Evolutionary conservation across 1,140 invertebrate species (phyloP), one percentile per base, ranked within the genome.

Genomic region (Penaeus vannamei): DNA sequence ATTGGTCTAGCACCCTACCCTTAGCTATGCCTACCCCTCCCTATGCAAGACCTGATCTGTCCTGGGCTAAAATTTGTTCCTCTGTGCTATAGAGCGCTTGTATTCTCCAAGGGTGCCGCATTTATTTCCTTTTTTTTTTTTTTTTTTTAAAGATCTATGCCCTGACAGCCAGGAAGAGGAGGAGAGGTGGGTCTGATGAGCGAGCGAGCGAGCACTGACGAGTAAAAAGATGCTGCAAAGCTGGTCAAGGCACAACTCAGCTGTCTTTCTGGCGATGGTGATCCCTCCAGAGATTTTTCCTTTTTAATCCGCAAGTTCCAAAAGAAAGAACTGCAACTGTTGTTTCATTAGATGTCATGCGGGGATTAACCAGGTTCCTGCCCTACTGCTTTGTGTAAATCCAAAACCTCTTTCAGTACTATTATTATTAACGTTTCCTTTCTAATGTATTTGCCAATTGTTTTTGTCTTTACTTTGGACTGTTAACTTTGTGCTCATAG

Each of bases 171-270:
- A 89, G 87, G 87, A 84, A 77, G 72, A 84, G 82, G 76, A 89
- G 87, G 87, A 89, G 87, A 89, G 86, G 87, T 89, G 82, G 87
- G 87, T 89, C 46, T 89, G 82, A 76, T 84, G 82, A 89, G 82
- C 72, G 87, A 89, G 72, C 72, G 72, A 76, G 83, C 87, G 83
- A 89, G 87, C 87, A 89, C 87, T 89, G 87, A 89, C 82, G 72
- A 77, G 82, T 89, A 84, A 89, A 89, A 89, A 89, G 83, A 29
- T 32, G 42, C 79, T 84, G 82, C 82, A 84, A 89, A 89, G 87
- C 82, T 89, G 87, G 82, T 89, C 87, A 89, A 89, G 87, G 87
- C 87, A 89, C 87, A 89, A 89, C 87, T 89, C 87, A 89, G 87
- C 87, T 85, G 87, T 89, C 86, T 88, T 83, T 89, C 87, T 89